phyloP scores from a whole-genome alignment of 2,888 invertebrate species.

The Apamea epomidion region DNA sequence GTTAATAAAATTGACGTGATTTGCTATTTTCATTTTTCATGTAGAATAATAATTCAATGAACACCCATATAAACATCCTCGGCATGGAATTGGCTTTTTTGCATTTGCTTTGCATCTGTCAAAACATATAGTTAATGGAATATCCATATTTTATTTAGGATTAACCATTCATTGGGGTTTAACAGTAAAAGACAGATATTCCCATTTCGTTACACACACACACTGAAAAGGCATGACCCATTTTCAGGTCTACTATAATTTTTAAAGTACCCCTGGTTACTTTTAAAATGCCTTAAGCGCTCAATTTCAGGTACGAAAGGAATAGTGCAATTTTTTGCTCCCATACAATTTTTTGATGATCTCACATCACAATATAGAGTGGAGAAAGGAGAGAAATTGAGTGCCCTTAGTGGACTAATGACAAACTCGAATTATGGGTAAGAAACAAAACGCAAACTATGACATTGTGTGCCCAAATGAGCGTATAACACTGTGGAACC shows the following conservation, averaged over 20 bases:
- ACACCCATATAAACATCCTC: background rate
- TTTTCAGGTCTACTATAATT: background rate
- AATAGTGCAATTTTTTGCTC: background rate
- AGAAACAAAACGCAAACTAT: background rate
- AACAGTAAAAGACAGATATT: background rate
- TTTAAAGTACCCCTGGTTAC: background rate
- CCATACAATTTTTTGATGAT: background rate
- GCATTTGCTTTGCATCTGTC: background rate
- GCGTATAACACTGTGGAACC: background rate
- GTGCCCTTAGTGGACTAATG: background rate
- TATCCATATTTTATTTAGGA: background rate
- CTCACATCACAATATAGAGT: background rate
- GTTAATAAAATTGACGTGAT: conserved; percentile 57
- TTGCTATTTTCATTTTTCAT: conserved; percentile 53
- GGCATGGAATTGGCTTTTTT: conserved; percentile 8
- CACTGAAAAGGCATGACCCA: background rate
- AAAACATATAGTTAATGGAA: background rate
- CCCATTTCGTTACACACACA: background rate
- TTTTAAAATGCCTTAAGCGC: background rate
- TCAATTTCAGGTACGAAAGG: background rate
- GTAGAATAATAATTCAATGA: background rate
- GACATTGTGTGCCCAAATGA: background rate
- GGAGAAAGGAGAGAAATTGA: conserved; percentile 8
- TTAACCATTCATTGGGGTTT: background rate
- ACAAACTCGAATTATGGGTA: background rate